phyloP scores from a whole-genome alignment of 2,888 invertebrate genomes.

The Habrosyne pyritoides region DNA sequence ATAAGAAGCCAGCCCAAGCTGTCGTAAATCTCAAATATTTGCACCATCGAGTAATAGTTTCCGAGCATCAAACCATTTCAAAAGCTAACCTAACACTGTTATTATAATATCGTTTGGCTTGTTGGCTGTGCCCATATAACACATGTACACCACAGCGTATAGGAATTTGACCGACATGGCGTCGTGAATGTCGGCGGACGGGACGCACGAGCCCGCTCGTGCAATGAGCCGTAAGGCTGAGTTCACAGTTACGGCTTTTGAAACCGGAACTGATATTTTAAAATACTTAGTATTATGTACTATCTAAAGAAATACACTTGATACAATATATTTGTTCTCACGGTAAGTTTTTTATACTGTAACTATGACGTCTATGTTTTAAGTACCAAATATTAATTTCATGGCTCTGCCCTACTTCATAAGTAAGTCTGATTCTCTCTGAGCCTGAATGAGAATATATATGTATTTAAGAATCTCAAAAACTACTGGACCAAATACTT shows the following conservation, averaged over 20 bases:
- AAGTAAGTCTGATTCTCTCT: too few relatives aligned
- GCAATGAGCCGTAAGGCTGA: conserved; percentile 17
- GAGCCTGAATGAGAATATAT: too few relatives aligned
- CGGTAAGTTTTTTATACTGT: too few relatives aligned
- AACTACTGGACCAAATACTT: too few relatives aligned
- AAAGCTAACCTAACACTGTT: not conserved
- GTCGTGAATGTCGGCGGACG: conserved; percentile 34
- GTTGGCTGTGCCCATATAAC: conserved; percentile 2
- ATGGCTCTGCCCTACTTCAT: too few relatives aligned
- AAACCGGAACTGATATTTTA: not conserved
- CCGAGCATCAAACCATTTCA: not conserved
- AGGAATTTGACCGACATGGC: conserved; percentile 40
- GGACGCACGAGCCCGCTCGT: conserved; percentile 21
- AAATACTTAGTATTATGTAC: too few relatives aligned
- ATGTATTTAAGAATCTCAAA: too few relatives aligned
- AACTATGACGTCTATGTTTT: too few relatives aligned
- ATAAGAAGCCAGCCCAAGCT: too few relatives aligned
- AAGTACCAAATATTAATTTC: too few relatives aligned
- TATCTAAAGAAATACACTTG: too few relatives aligned
- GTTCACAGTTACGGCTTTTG: conserved; percentile 8
- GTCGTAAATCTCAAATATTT: not conserved
- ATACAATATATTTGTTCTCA: too few relatives aligned
- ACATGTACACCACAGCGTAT: conserved; percentile 7
- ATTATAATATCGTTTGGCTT: not conserved
- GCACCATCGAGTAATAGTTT: not conserved